phyloP scores from a whole-genome alignment of 2,888 invertebrate genomes.

The Zaprionus lineosus region DNA sequence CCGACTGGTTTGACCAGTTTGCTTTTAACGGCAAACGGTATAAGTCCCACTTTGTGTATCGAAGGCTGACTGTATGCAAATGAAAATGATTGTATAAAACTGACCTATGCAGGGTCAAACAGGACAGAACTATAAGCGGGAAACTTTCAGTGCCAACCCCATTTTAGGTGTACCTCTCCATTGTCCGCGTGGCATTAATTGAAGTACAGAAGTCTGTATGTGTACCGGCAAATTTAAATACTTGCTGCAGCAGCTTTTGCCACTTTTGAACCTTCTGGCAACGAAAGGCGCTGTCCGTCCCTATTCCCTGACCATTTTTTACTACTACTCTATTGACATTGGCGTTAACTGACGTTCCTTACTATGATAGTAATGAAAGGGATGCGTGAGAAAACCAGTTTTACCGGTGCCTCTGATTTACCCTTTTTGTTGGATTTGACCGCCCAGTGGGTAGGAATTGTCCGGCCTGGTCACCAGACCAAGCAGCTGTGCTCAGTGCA shows the following conservation, averaged over 20 bases:
- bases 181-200: conserved; percentile 15
- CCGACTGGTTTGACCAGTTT: conserved; percentile 74
- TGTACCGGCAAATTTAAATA: conserved; percentile 49
- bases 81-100: conserved; percentile 24
- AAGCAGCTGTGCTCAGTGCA: conserved; percentile 26
- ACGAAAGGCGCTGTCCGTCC: conserved; percentile 12
- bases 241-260: conserved; percentile 43
- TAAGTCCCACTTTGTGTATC: conserved; percentile 5
- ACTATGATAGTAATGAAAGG: conserved; percentile 25
- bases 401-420: conserved; percentile 42
- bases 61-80: conserved; percentile 26
- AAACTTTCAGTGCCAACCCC: conserved; percentile 41
- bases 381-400: conserved; percentile 74
- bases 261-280: conserved; percentile 9
- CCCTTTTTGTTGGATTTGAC: conserved; percentile 13
- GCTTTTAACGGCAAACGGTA: background rate
- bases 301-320: conserved; percentile 11
- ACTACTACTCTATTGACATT: too few relatives aligned
- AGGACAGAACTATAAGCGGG: too few relatives aligned
- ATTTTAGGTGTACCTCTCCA: conserved; percentile 9
- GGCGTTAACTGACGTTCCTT: background rate
- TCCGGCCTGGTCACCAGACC: conserved; percentile 40
- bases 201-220: conserved; percentile 9
- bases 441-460: conserved; percentile 36
- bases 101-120: conserved; percentile 33